Evolutionary conservation across 2,113 vertebrate genomes (phyloP).

Genomic region (Festucalex cinctus): DNA sequence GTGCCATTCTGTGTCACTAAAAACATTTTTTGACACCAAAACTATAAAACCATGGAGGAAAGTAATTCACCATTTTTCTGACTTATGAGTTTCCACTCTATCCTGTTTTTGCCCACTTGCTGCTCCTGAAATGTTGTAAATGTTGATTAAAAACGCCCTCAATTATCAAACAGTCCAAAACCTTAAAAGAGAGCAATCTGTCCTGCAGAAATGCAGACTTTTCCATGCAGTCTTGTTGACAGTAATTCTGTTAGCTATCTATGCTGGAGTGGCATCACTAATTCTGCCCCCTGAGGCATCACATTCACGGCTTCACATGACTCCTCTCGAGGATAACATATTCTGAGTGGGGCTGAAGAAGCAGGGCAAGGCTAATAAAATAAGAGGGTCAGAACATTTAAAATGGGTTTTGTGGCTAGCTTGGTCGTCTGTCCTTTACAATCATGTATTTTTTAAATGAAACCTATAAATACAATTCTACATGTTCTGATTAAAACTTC

Average conservation of each 20-base stretch:
- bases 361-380: background rate
- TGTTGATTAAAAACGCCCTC: background rate
- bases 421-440: background rate
- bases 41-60: too few species aligned
- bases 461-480: background rate
- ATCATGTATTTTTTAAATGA: background rate
- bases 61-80: too few species aligned
- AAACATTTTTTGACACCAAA: too few species aligned
- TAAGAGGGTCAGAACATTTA: background rate
- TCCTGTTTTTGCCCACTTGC: background rate
- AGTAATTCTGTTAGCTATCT: background rate
- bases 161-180: background rate
- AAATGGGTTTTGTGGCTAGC: background rate
- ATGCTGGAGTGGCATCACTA: conserved; percentile 15
- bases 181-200: background rate
- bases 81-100: background rate
- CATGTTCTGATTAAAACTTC: background rate
- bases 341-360: conserved; percentile 12
- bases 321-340: conserved; percentile 15
- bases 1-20: background rate
- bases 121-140: background rate
- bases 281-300: conserved; percentile 18
- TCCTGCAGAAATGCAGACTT: conserved; percentile 1
- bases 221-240: conserved; percentile 2
- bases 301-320: conserved; percentile 43